phyloP scores from a whole-genome alignment of 2,888 invertebrate genomes.

The Eupithecia vulgata region DNA sequence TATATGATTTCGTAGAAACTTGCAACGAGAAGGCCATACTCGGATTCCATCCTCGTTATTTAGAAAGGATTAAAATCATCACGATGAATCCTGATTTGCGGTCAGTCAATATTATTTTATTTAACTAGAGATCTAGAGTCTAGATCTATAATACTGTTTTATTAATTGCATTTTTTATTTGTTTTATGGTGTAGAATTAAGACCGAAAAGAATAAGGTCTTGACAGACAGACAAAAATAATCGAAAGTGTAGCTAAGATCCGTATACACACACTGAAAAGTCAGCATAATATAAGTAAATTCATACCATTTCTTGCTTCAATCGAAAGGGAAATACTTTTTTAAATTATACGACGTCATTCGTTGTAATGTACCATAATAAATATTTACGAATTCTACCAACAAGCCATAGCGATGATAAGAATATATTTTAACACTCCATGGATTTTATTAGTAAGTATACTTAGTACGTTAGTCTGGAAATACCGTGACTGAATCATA shows the following conservation, averaged over 20 bases:
- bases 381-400: neutral
- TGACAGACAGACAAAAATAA: no score
- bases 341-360: slow-evolving; percentile 16
- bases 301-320: slow-evolving; percentile 3
- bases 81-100: slow-evolving; percentile 39
- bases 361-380: neutral
- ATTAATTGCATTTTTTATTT: no score
- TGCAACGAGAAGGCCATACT: slow-evolving; percentile 49
- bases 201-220: no score
- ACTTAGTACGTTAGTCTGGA: slow-evolving; percentile 31
- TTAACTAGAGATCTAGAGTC: no score
- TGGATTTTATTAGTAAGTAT: neutral
- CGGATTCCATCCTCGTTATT: slow-evolving; percentile 33
- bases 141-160: no score
- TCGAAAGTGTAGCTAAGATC: neutral
- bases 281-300: neutral
- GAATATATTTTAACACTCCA: slow-evolving; percentile 35
- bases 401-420: slow-evolving; percentile 30
- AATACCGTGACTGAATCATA: slow-evolving; percentile 39
- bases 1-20: slow-evolving; percentile 52
- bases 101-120: slow-evolving; percentile 27
- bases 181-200: no score
- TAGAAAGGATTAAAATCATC: slow-evolving; percentile 38
- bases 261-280: neutral
- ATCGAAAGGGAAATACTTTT: slow-evolving; percentile 12